These are phyloP conservation scores for Hippocampus zosterae DNA, from an alignment of 2,113 vertebrate genomes.

Conservation along the genomic window DNA sequence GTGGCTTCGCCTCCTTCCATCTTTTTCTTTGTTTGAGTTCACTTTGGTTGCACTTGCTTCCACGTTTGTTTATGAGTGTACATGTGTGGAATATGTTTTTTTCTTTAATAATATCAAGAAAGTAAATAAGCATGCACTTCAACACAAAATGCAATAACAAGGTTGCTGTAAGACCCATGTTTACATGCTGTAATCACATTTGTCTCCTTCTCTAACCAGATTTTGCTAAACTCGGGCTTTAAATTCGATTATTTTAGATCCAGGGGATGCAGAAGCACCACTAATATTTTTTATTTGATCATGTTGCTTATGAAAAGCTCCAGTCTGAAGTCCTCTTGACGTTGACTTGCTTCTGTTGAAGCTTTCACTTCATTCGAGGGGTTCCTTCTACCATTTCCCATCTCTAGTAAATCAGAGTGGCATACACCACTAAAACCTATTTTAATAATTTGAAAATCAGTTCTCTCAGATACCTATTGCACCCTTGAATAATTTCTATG, in stretches of 20 bases:
- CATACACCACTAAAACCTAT: neutral
- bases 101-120: slow-evolving; percentile 10
- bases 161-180: slow-evolving; percentile 11
- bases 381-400: neutral
- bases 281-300: slow-evolving; percentile 21
- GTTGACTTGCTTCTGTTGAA: slow-evolving; percentile 8
- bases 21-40: slow-evolving; percentile 11
- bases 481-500: neutral
- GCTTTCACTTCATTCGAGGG: neutral
- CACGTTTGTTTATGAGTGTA: slow-evolving; percentile 18
- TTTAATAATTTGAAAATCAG: neutral
- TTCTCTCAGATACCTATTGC: too few species aligned
- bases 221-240: slow-evolving; percentile 20
- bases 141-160: slow-evolving; percentile 2
- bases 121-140: slow-evolving; percentile 16
- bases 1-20: slow-evolving; percentile 1
- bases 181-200: slow-evolving; percentile 41
- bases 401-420: neutral
- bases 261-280: slow-evolving; percentile 4
- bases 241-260: slow-evolving; percentile 38
- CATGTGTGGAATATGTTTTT: slow-evolving; percentile 5
- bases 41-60: slow-evolving; percentile 1
- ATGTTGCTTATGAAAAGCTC: slow-evolving; percentile 10
- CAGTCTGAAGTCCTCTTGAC: slow-evolving; percentile 4
- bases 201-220: slow-evolving; percentile 2